Base-by-base conservation (phyloP, 2,888 invertebrate genomes). In the Synergus umbraculus region DNA sequence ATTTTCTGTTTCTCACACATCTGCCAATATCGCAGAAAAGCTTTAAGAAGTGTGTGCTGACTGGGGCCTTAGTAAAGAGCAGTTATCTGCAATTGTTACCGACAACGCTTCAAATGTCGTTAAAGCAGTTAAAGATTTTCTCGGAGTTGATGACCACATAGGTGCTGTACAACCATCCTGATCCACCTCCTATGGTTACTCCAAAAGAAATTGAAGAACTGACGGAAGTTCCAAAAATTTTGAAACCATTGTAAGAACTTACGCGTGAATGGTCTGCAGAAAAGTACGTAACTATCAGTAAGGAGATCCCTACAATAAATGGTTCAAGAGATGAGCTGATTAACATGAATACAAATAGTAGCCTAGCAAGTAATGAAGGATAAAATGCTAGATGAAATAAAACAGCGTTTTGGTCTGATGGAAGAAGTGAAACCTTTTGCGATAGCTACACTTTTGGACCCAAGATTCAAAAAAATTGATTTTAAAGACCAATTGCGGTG, bases 251-350 rank as follows among this genome's bases (percentile, higher is more conserved):
- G 8, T 85, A 87, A 84, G 83, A 84, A 76, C 88, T 87, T 37
- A 88, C 85, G 18, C 85, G 85, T 78, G 88, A 90, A 84, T 86
- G 88, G 82, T 86, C 86, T 67, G 84, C 81, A 77, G 88, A 89
- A 85, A 88, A 88, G 82, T 87, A 87, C 83, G 84, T 88, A 3
- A 87, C 84, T 69, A 79, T 78, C 63, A 88, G 88, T 76, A 88
- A 88, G 84, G 86, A 85, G 67, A 89, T 89, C 82, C 87, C 89
- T 10, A 82, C 88, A 43, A 84, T 87, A 64, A 84, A 82, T 80
- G 43, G 43, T 43, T 86, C 41, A 46, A 15, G 67, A 1, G 44
- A 67, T 9, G 8, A 79, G 67, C 69, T 43, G 43, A 43, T 7
- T 43, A 43, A 43, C 7, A 43, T 43, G 8, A 8, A 43, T 0